Evolutionary conservation across 2,113 vertebrate species (phyloP), one percentile per base, ranked within the genome.

Genomic region (Ophthalmotilapia sp.): DNA sequence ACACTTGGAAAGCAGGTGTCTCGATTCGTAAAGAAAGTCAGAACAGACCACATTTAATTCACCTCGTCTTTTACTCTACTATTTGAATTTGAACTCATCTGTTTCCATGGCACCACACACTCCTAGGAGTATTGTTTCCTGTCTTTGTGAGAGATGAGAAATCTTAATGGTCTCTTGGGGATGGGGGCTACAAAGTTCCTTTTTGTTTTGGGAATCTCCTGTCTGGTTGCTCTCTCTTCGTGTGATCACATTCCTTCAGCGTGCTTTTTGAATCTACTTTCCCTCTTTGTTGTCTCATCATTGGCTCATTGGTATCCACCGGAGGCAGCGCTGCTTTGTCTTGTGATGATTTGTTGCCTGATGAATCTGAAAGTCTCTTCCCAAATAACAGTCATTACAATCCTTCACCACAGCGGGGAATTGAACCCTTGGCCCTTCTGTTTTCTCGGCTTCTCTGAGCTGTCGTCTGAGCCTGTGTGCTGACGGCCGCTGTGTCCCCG

Each of bases 311-410:
- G 19, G 68, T 91, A 86, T 87, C 89, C 73, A 79, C 47, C 3
- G 47, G 29, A 23, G 40, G 40, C 70, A 26, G 62, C 8, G 4
- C 11, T 33, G 36, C 68, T 89, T 55, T 60, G 79, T 86, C 85
- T 77, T 54, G 42, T 79, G 84, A 58, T 82, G 75, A 82, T 70
- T 53, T 81, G 60, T 80, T 17, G 10, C 79, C 73, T 90, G 86
- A 49, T 90, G 86, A 91, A 88, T 90, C 79, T 40, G 49, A 82
- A 90, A 65, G 29, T 82, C 56, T 54, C 84, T 62, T 54, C 73
- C 55, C 91, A 89, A 58, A 92, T 88, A 83, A 85, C 85, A 85
- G 82, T 88, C 84, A 92, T 92, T 89, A 89, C 83, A 80, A 4
- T 77, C 85, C 81, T 42, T 81, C 55, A 9, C 12, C 56, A 17